These are phyloP conservation scores for Ginglymostoma cirratum DNA, from an alignment of 2,113 vertebrate genomes.

Conservation along the genomic window DNA sequence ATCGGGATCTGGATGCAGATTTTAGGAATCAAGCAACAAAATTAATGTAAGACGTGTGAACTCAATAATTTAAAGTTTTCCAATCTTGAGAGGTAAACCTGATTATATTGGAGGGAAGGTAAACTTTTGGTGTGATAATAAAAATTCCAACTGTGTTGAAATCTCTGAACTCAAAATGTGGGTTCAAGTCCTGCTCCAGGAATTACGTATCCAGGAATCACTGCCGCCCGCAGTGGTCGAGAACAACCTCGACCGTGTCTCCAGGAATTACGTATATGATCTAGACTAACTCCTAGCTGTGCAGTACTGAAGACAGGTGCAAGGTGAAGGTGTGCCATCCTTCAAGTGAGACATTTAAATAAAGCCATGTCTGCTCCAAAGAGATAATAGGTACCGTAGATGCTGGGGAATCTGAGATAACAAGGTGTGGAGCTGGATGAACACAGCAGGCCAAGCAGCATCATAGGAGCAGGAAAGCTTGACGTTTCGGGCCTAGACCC, in stretches of 20 bases:
- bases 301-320: neutral
- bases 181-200: neutral
- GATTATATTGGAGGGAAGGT: neutral
- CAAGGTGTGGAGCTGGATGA: too few relatives aligned
- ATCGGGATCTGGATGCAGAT: constrained; percentile 10
- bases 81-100: neutral
- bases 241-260: too few relatives aligned
- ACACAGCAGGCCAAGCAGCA: too few relatives aligned
- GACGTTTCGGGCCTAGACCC: too few relatives aligned
- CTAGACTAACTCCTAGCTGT: neutral
- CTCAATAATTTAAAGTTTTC: neutral
- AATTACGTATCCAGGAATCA: neutral
- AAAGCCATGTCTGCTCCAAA: neutral
- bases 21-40: neutral
- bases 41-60: neutral
- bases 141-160: neutral
- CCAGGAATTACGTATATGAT: neutral
- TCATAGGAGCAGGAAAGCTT: too few relatives aligned
- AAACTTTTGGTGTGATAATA: neutral
- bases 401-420: too few relatives aligned
- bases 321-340: neutral
- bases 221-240: too few relatives aligned
- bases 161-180: neutral
- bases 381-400: too few relatives aligned
- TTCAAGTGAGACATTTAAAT: neutral